These are phyloP conservation scores for Pimephales promelas DNA, from an alignment of 2,113 vertebrate species.

Conservation along the genomic window DNA sequence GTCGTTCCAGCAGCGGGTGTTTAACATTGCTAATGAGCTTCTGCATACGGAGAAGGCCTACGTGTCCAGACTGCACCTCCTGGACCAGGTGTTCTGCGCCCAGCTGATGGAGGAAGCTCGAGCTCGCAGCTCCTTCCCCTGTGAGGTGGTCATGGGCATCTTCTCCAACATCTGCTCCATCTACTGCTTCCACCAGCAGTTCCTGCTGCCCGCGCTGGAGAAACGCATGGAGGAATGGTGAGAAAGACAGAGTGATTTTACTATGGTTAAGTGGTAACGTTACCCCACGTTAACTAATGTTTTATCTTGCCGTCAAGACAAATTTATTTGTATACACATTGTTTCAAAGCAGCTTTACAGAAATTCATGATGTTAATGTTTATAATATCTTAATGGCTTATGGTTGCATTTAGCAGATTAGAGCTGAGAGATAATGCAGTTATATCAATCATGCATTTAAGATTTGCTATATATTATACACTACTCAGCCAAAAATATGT, in stretches of 20 bases:
- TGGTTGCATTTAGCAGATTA: too few species aligned
- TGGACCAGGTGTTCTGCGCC: conserved; percentile 92
- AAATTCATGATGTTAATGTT: too few species aligned
- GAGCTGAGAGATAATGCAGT: too few species aligned
- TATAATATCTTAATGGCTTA: too few species aligned
- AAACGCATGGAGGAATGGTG: conserved; percentile 94
- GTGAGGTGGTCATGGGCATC: conserved; percentile 88
- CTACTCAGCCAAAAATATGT: too few species aligned
- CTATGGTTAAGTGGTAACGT: not conserved
- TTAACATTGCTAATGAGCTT: conserved; percentile 90
- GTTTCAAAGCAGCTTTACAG: not conserved
- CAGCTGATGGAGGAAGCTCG: conserved; percentile 87
- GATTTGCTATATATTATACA: too few species aligned
- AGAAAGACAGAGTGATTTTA: conserved; percentile 55
- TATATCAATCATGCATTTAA: too few species aligned
- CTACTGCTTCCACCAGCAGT: conserved; percentile 92
- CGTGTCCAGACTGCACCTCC: conserved; percentile 86
- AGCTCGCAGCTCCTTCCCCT: conserved; percentile 83
- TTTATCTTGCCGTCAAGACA: not conserved
- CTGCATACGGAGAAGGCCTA: conserved; percentile 89
- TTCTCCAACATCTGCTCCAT: conserved; percentile 95
- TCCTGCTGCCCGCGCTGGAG: conserved; percentile 89
- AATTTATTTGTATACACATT: not conserved
- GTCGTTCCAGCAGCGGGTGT: conserved; percentile 86
- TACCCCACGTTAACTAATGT: not conserved